Percentiles rank a stretch among this genome's conserved stretches.
Evolutionary conservation across 2,797 vertebrate genomes (phyloP).

Genomic region (Hydrophis major): DNA sequence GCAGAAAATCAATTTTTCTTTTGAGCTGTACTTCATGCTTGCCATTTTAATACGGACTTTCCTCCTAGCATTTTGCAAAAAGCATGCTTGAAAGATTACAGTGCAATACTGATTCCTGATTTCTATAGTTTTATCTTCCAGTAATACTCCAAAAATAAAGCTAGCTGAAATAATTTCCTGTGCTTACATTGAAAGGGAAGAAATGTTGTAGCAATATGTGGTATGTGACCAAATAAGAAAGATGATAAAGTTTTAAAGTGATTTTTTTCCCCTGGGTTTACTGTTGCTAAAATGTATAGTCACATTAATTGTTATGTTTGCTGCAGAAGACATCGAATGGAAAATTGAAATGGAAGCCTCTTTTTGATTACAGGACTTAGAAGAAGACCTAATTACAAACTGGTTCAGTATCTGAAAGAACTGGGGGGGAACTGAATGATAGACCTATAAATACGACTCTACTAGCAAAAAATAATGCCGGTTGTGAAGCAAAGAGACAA

Average conservation of each 20-base stretch:
- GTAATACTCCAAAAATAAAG: neutral
- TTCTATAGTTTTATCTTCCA: neutral
- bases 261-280: slow-evolving; percentile 42
- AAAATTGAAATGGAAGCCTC: slow-evolving; percentile 1
- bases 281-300: slow-evolving; percentile 47
- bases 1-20: slow-evolving; percentile 38
- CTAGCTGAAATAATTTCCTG: slow-evolving; percentile 34
- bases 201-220: slow-evolving; percentile 53
- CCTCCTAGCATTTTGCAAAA: neutral
- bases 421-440: neutral
- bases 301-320: slow-evolving; percentile 48
- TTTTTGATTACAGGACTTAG: slow-evolving; percentile 12
- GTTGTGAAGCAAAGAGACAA: slow-evolving; percentile 9
- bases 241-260: slow-evolving; percentile 52
- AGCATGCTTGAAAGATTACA: neutral
- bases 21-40: slow-evolving; percentile 7
- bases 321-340: slow-evolving; percentile 25
- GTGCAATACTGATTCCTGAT: neutral
- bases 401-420: neutral
- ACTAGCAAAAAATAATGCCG: neutral
- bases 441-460: neutral
- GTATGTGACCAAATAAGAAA: slow-evolving; percentile 38
- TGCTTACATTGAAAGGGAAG: slow-evolving; percentile 30
- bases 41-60: slow-evolving; percentile 15
- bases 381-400: slow-evolving; percentile 13